These are phyloP conservation scores for Origma solitaria DNA, from an alignment of 2,113 vertebrate genomes.

Conservation along the genomic window DNA sequence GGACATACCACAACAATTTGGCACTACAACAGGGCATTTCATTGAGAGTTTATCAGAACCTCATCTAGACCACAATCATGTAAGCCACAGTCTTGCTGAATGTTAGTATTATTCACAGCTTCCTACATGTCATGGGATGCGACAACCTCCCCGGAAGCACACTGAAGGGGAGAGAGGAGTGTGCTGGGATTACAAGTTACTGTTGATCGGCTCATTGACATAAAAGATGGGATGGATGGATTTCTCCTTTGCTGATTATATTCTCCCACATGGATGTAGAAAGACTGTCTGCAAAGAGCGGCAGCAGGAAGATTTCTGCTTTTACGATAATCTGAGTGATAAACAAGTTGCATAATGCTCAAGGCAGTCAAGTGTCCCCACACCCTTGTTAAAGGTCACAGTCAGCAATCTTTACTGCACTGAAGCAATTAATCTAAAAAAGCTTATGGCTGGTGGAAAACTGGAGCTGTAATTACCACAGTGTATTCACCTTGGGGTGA, in stretches of 20 bases:
- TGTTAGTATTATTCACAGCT: not conserved
- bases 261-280: not conserved
- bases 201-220: not conserved
- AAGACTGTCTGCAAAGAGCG: not conserved
- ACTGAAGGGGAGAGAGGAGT: not conserved
- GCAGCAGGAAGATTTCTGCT: slow-evolving; percentile 4
- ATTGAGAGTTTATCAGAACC: slow-evolving; percentile 4
- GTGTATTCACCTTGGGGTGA: not conserved
- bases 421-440: not conserved
- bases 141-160: not conserved
- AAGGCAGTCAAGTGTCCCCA: not conserved
- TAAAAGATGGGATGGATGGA: not conserved
- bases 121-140: not conserved
- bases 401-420: not conserved
- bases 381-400: slow-evolving; percentile 16
- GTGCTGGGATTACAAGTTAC: not conserved
- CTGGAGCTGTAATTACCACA: not conserved
- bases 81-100: not conserved
- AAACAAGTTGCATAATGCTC: not conserved
- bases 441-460: not conserved
- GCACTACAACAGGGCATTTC: slow-evolving; percentile 6
- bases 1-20: slow-evolving; percentile 20
- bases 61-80: slow-evolving; percentile 13
- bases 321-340: not conserved
- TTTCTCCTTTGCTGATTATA: not conserved